Evolutionary conservation across 2,113 vertebrate genomes (phyloP), one percentile per base, ranked within the genome.

Genomic region (Corythoichthys intestinalis): DNA sequence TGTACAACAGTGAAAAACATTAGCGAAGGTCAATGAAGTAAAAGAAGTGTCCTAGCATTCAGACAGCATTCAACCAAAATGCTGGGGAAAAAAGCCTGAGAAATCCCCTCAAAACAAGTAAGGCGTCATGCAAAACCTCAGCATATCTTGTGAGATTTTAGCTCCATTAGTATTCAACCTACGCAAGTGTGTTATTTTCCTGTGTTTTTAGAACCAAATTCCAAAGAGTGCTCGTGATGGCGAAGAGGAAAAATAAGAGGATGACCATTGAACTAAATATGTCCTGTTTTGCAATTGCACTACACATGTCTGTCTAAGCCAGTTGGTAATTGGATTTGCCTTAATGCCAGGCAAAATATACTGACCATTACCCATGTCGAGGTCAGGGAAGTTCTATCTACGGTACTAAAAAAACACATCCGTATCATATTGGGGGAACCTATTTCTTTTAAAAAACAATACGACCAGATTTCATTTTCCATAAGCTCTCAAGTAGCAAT

Each of bases 391-490:
- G 47, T 13, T 10, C 46, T 4, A 10, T 4, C 54, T 57, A 35
- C 28, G 34, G 28, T 28, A 12, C 54, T 1, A 13, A 11, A n/a
- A 28, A 35, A 35, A 12, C 11, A 37, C 10, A 35, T 14, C 28
- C 28, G 11, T 13, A 13, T 57, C 2, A 6, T 6, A 35, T 54
- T 54, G 11, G 54, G 54, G 54, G 10, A 56, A 56, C 54, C 62
- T 63, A 73, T 75, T 84, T 74, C 71, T 75, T 7, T 2, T 14
- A 28, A 10, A 3, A 71, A 54, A 59, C 47, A 14, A 61, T 12
- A 5, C 71, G 71, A 73, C 46, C 57, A 72, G 35, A 72, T 65
- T 69, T 87, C 76, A 71, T 77, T 83, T 86, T 67, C 66, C 48
- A 73, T 60, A 76, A 58, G 63, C 65, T 65, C 65, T 71, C 56